Conservation (phyloP, 2,113 vertebrate species). For the Ceyx margarethae region DNA sequence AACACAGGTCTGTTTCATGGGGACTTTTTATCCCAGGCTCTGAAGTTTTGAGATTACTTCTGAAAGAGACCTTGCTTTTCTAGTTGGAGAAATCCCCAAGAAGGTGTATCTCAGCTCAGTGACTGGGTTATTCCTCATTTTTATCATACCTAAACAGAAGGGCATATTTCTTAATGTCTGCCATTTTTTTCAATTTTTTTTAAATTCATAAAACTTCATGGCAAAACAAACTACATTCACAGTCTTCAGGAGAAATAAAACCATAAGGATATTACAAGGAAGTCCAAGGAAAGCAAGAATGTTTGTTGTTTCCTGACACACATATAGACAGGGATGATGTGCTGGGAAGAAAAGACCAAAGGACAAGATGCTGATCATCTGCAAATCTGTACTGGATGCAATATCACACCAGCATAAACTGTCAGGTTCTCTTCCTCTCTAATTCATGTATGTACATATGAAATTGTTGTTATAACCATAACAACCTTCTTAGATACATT, state of each 20-base stretch:
- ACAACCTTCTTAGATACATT: neutral
- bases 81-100: neutral
- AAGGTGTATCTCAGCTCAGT: neutral
- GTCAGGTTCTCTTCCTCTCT: neutral
- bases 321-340: neutral
- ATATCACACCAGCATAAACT: neutral
- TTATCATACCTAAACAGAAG: neutral
- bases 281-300: neutral
- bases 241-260: neutral
- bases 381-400: neutral
- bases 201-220: neutral
- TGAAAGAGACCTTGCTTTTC: neutral
- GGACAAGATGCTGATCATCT: neutral
- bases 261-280: neutral
- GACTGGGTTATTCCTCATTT: neutral
- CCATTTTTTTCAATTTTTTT: neutral
- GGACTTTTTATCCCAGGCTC: neutral
- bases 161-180: neutral
- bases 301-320: neutral
- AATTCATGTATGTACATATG: neutral
- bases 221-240: neutral
- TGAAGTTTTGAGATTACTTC: neutral
- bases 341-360: neutral
- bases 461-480: neutral
- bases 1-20: neutral